Conservation (phyloP, 92 coral and sea anemone species). For the Zoanthus sansibaricus region DNA sequence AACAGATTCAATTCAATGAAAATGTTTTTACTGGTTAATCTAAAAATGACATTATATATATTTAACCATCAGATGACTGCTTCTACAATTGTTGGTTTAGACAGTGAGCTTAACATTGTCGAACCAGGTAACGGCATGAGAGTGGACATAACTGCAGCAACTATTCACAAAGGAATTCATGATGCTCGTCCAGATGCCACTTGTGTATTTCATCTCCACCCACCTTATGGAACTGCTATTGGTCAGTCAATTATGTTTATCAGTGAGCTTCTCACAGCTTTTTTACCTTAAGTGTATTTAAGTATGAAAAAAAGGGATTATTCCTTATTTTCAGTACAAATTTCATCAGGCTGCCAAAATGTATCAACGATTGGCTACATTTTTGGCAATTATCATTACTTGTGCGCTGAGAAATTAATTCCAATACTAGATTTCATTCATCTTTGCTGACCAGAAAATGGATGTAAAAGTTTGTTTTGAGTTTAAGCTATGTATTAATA, state of each 20-base stretch:
- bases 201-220: constrained; percentile 87
- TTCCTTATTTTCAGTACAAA: no score
- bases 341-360: no score
- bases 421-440: no score
- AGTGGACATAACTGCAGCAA: constrained; percentile 65
- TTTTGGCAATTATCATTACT: no score
- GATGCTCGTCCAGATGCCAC: constrained; percentile 73
- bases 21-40: neutral
- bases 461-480: no score
- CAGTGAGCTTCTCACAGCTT: neutral
- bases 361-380: no score
- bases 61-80: constrained; percentile 62
- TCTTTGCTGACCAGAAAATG: no score
- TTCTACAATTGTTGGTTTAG: constrained; percentile 73
- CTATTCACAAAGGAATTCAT: constrained; percentile 85
- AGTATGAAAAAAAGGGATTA: no score
- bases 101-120: constrained; percentile 60
- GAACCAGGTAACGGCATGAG: constrained; percentile 75
- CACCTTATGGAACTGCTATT: constrained; percentile 85
- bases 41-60: neutral
- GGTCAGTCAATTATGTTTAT: constrained; percentile 59
- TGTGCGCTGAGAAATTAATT: no score
- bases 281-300: no score
- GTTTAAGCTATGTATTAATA: no score
- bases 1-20: neutral